Evolutionary conservation across 2,797 vertebrate genomes (phyloP).

Genomic region (Loriculus beryllinus): DNA sequence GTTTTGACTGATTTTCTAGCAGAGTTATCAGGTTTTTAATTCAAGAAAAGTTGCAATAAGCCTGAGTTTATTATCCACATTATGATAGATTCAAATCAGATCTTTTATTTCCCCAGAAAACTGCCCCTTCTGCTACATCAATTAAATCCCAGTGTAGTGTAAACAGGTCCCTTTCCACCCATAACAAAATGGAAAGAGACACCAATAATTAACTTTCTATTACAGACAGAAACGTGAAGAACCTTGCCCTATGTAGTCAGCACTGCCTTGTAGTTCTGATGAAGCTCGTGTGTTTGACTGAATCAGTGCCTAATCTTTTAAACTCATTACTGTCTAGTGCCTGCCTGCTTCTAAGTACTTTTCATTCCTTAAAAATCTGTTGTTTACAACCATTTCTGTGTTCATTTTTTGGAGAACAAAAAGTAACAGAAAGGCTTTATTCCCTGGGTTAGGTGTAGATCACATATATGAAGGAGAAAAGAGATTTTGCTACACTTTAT

Average conservation of each 20-base stretch:
- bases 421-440: background rate
- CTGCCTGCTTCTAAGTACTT: background rate
- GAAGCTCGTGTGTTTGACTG: conserved; percentile 4
- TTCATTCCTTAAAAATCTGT: conserved; percentile 7
- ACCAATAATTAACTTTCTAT: background rate
- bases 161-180: background rate
- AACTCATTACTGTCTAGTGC: background rate
- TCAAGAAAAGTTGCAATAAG: background rate
- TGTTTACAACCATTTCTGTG: background rate
- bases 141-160: background rate
- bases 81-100: background rate
- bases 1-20: background rate
- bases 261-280: background rate
- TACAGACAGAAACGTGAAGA: background rate
- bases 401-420: background rate
- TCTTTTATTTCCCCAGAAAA: background rate
- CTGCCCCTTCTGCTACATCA: background rate
- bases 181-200: background rate
- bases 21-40: background rate
- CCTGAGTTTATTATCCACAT: background rate
- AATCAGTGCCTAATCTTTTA: background rate
- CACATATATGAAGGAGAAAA: conserved; percentile 26
- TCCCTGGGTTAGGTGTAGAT: background rate
- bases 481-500: conserved; percentile 85
- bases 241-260: background rate